Evolutionary conservation across 1,140 invertebrate genomes (phyloP).

Genomic region (Gonatopus flavifemur): DNA sequence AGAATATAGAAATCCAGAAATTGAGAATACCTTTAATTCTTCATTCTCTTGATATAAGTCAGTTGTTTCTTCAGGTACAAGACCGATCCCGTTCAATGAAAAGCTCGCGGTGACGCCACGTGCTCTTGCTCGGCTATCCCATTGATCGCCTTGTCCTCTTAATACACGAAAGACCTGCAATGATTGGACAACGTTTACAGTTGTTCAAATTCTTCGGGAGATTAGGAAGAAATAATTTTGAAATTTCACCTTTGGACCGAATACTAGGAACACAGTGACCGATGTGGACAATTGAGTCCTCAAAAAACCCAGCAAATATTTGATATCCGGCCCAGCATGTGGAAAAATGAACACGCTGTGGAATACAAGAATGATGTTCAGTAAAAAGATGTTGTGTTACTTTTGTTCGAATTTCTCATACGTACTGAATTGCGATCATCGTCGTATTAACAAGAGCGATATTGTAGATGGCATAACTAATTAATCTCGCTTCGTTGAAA

Average conservation of each 20-base stretch:
- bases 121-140: conserved; percentile 78
- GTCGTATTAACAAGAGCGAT: conserved; percentile 88
- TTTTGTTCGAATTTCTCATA: conserved; percentile 40
- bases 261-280: conserved; percentile 80
- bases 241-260: conserved; percentile 81
- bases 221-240: too few species aligned
- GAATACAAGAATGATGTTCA: neutral
- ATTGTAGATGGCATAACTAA: conserved; percentile 92
- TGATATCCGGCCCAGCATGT: conserved; percentile 82
- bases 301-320: conserved; percentile 84
- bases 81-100: conserved; percentile 80
- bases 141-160: conserved; percentile 81
- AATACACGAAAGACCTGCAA: conserved; percentile 74
- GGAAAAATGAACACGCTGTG: conserved; percentile 80
- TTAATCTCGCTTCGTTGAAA: conserved; percentile 89
- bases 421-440: conserved; percentile 90
- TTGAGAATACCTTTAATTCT: conserved; percentile 85
- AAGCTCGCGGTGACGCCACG: conserved; percentile 81
- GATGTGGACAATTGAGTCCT: conserved; percentile 85
- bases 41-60: conserved; percentile 89
- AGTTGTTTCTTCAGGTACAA: conserved; percentile 76
- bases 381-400: neutral
- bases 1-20: too few species aligned
- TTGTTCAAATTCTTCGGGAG: neutral
- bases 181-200: neutral